Evolutionary conservation across 2,113 vertebrate species (phyloP).

Genomic region (Neogobius melanostomus): DNA sequence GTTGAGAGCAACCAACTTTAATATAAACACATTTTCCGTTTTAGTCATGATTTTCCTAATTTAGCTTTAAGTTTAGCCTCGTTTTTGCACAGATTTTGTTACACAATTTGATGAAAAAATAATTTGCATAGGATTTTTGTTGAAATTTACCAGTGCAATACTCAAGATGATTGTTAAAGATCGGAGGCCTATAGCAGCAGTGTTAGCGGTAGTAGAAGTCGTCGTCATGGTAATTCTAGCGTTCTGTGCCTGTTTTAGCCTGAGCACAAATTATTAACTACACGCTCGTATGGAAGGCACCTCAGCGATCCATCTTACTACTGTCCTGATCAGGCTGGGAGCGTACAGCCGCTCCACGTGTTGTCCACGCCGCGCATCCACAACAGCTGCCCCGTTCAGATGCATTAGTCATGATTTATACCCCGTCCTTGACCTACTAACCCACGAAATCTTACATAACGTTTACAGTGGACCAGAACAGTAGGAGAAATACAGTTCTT

Average conservation of each 20-base stretch:
- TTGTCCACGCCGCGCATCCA: conserved; percentile 28
- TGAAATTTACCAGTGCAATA: no score
- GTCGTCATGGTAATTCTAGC: background rate
- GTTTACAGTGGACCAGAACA: background rate
- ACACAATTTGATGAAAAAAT: no score
- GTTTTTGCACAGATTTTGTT: no score
- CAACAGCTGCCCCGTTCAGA: conserved; percentile 15
- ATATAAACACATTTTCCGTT: no score
- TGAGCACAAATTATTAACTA: conserved; percentile 49
- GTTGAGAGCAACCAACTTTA: no score
- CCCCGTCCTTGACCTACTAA: conserved; percentile 41
- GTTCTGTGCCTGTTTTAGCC: conserved; percentile 21
- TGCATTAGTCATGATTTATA: conserved; percentile 24
- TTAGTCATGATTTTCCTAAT: no score
- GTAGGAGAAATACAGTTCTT: background rate
- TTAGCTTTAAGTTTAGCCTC: no score
- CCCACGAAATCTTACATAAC: conserved; percentile 20
- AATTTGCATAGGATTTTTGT: no score
- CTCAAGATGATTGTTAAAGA: background rate
- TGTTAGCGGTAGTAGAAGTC: no score
- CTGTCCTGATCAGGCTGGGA: conserved; percentile 28
- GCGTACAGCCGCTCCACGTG: conserved; percentile 5
- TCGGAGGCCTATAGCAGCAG: background rate
- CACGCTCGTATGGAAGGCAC: background rate
- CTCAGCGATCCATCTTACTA: conserved; percentile 32